Evolutionary conservation across 2,888 invertebrate genomes (phyloP).

Genomic region (Pogonocherus hispidulus): DNA sequence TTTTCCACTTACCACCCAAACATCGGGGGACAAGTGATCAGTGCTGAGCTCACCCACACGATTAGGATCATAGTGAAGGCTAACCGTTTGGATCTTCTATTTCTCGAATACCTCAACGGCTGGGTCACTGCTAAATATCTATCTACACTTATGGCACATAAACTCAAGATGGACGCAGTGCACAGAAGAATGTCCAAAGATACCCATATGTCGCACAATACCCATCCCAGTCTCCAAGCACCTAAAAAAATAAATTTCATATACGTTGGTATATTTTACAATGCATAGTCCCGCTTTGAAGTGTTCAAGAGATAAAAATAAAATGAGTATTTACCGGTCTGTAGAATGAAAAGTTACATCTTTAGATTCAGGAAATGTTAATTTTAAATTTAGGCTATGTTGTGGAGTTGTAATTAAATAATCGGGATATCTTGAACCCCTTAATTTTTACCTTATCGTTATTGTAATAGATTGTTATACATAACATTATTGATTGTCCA

Average conservation of each 20-base stretch:
- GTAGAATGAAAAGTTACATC: too few relatives aligned
- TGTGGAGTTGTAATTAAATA: too few relatives aligned
- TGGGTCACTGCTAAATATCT: conserved; percentile 94
- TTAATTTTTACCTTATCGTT: too few relatives aligned
- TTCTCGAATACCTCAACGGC: conserved; percentile 91
- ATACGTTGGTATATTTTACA: too few relatives aligned
- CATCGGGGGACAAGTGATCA: conserved; percentile 95
- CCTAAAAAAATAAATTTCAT: too few relatives aligned
- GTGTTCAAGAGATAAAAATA: too few relatives aligned
- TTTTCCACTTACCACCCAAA: conserved; percentile 83
- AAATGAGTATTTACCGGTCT: neutral
- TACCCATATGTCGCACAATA: conserved; percentile 92
- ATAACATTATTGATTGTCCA: too few relatives aligned
- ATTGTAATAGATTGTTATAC: too few relatives aligned
- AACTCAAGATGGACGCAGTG: conserved; percentile 92
- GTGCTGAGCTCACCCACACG: conserved; percentile 91
- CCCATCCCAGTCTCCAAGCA: conserved; percentile 91
- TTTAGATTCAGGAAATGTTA: too few relatives aligned
- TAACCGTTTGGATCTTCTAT: conserved; percentile 86
- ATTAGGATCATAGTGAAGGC: conserved; percentile 89
- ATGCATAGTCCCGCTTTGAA: too few relatives aligned
- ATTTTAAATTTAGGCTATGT: too few relatives aligned
- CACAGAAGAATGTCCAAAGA: conserved; percentile 93
- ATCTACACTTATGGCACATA: conserved; percentile 93
- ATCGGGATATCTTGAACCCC: too few relatives aligned